Base-by-base conservation (phyloP, 2,888 invertebrate genomes). In the Mesorhabditis sp. region DNA sequence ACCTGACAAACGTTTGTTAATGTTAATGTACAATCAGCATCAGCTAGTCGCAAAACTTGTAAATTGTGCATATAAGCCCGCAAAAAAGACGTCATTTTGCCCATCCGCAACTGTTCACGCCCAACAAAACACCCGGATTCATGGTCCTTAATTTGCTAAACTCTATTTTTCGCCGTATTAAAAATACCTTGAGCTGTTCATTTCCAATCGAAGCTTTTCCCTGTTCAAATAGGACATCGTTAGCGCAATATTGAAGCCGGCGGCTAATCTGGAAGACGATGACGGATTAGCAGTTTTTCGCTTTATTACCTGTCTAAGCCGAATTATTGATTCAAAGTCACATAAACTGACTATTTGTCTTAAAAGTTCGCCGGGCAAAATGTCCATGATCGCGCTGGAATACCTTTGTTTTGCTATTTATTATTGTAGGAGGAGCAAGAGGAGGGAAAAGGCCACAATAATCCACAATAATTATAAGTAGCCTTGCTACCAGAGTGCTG, bases 1-100 rank as follows among this genome's bases (percentile, higher is more conserved):
- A 50, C 58, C 58, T 50, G 58, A 50, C 58, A 50, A 50, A 50
- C 58, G n/a, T 10, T 50, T n/a, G 58, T 50, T n/a, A 50, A 50
- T n/a, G 58, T 13, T 50, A 50, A 13, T 50, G 7, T 50, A n/a
- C 58, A 50, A 10, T 10, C 10, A 50, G 58, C 58, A 10, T 50
- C n/a, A 13, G 58, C 7, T 50, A 50, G 58, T 10, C 10, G n/a
- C 58, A 50, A 50, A 13, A n/a, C n/a, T n/a, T 50, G 7, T n/a
- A 50, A n/a, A 13, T 50, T 50, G 7, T 10, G 58, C 58, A 50
- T 50, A n/a, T 13, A 50, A 50, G 7, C n/a, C n/a, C 58, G 10
- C 58, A 50, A n/a, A 50, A 50, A 50, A 10, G 58, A 50, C 58
- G 58, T 13, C 58, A 13, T 50, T 50, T 50, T 50, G 58, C 7